Evolutionary conservation across 1,140 invertebrate genomes (phyloP), one percentile per base, ranked within the genome.

Genomic region (Ctenoplectra terminalis): DNA sequence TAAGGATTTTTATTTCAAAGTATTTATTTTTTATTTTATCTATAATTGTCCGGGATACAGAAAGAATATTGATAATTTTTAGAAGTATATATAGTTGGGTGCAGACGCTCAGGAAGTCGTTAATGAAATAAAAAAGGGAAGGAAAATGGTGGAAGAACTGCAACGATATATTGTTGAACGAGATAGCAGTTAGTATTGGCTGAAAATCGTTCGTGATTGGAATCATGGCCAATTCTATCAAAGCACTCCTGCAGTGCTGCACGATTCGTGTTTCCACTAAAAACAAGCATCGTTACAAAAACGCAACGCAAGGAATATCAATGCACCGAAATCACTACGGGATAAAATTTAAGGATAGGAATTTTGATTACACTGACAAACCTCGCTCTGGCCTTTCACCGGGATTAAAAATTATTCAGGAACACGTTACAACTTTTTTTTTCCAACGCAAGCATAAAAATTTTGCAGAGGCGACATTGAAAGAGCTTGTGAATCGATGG

Each of bases 221-320:
- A 73, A 73, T 60, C 54, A 43, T 60, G 54, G 54, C 37, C 71
- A 73, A 73, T 73, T 73, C 71, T 60, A 73, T 73, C 54, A 58
- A 73, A 73, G 71, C 54, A 46, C 40, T 73, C 40, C 40, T 58
- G 71, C 71, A 60, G 13, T 40, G 26, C 29, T 31, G 54, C 71
- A 60, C 71, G 26, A 60, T 60, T 73, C 71, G 54, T 73, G 71
- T 73, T 60, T 73, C 71, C 26, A 31, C 26, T 73, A 40, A 73
- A 73, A 73, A 73, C 71, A 73, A 73, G 71, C 50, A 73, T 73
- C 54, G 72, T 74, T 74, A 74, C 56, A 74, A 74, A 74, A 74
- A 74, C 56, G 72, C 72, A 46, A 63, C 72, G 72, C 72, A 74
- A 74, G 43, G 72, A 74, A 74, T 74, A 63, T 61, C 56, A 43